Evolutionary conservation across 2,113 vertebrate genomes (phyloP), one percentile per base, ranked within the genome.

Genomic region (Athene cunicularia): DNA sequence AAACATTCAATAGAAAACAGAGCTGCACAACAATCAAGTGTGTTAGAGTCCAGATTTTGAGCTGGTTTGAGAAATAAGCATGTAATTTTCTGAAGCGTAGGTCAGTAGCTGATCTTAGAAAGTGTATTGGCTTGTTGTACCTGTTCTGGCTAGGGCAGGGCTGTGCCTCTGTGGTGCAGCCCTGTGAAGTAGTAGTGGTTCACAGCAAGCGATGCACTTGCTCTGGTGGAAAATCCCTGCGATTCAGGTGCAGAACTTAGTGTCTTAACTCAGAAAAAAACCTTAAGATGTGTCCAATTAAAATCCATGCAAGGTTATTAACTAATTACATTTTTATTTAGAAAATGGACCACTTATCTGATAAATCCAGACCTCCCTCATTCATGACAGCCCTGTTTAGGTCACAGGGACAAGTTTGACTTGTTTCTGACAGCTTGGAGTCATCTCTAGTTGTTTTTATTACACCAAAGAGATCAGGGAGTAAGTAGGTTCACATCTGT

Each of bases 1-100:
- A 93, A 95, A 93, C 70, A 82, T 58, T 94, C 63, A 89, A 80
- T 73, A 80, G 89, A 77, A 93, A 95, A 83, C 94, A 95, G 93
- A 94, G 62, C 88, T 91, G 73, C 71, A 32, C 62, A 73, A 66
- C 89, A 87, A 15, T 58, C 82, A 71, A 88, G 81, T 59, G 18
- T 66, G 43, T 70, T 80, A 30, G 58, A 86, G 87, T 63, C 89
- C 91, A 83, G 88, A 83, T 73, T 93, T 91, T 58, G 81, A 83
- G 75, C 74, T 93, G 84, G 50, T 86, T 80, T 91, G 84, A 95
- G 91, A 88, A 96, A 88, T 39, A 68, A 93, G 67, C 84, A 23
- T 91, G 58, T 94, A 49, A 86, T 88, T 96, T 90, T 88, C 71
- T 76, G 63, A 89, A 94, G 91, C 58, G 71, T 91, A 91, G 59